Base-by-base conservation (phyloP, 1,140 invertebrate genomes). In the Odontomachus brunneus region DNA sequence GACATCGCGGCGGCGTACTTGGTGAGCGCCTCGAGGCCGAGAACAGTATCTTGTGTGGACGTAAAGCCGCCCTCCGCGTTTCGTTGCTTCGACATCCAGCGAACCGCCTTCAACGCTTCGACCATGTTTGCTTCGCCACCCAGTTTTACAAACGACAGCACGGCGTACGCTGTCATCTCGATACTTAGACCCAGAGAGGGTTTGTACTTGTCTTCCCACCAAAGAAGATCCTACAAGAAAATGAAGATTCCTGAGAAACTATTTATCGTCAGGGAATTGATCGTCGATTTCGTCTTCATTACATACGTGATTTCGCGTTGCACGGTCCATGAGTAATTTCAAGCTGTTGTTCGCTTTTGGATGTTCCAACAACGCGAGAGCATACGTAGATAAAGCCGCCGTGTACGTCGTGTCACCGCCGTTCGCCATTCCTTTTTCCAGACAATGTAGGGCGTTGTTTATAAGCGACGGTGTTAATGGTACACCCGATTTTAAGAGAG, bases 11-110 rank as follows among this genome's bases (percentile, higher is more conserved):
- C 88, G 0, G 96, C 95, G 71, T 96, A 96, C 80, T 95, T 95
- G 1, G 95, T 94, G 1, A 97, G 89, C 0, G 96, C 96, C 81
- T 96, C 95, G 19, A 97, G 90, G 4, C 95, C 96, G 0, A 97
- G 92, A 1, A 96, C 95, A 0, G 96, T 97, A 84, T 97, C 97
- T 90, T 96, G 96, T 0, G 96, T 96, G 12, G 97, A 97, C 0
- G 95, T 94, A 89, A 97, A 98, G 15, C 97, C 97, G 29, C 97
- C 97, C 38, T 96, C 93, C 59, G 95, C 95, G 92, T 98, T 98
- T 71, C 97, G 94, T 90, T 98, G 96, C 44, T 95, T 94, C 5
- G 97, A 95, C 80, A 98, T 93, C 97, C 97, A 98, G 53, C 95
- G 94, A 0, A 96, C 91, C 2, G 96, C 95, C 71, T 95, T 95